Percentiles rank a stretch among this genome's conserved stretches.
phyloP scores from a whole-genome alignment of 1,140 invertebrate species.

The Halictus rubicundus region DNA sequence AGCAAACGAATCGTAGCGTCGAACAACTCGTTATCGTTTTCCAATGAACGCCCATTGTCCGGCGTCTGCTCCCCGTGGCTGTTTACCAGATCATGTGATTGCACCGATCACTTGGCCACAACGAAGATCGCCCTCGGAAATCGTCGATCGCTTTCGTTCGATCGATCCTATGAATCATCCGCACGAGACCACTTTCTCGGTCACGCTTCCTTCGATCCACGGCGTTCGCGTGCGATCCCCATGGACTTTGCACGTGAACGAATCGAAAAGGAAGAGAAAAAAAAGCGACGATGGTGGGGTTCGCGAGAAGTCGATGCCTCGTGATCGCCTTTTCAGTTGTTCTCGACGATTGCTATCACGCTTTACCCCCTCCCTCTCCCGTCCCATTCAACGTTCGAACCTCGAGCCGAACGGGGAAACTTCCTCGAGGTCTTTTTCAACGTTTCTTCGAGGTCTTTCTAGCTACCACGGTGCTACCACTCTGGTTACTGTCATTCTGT shows the following conservation, averaged over 20 bases:
- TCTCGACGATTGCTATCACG: constrained; percentile 40
- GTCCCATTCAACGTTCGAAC: background rate
- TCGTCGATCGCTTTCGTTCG: too few species aligned
- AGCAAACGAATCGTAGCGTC: too few species aligned
- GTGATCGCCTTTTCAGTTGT: constrained; percentile 62
- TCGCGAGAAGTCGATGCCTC: constrained; percentile 59
- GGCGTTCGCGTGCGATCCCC: too few species aligned
- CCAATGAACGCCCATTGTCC: constrained; percentile 17
- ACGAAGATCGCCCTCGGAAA: background rate
- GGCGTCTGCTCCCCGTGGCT: background rate
- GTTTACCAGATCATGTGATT: background rate
- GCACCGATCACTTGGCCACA: background rate
- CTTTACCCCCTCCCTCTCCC: constrained; percentile 4
- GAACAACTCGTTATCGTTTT: background rate
- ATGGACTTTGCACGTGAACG: constrained; percentile 12
- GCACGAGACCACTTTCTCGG: background rate
- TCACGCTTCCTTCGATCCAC: constrained; percentile 25
- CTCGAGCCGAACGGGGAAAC: background rate
- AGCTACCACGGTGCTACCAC: too few species aligned
- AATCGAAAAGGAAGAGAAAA: too few species aligned
- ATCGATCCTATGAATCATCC: too few species aligned
- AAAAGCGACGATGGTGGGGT: constrained; percentile 49
- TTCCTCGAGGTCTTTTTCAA: too few species aligned
- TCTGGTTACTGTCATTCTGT: too few species aligned
- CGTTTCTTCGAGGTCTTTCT: background rate